Percentiles rank a stretch among this genome's conserved stretches.
These are phyloP conservation scores for Rana temporaria DNA, from an alignment of 2,113 vertebrate species.

Conservation along the genomic window DNA sequence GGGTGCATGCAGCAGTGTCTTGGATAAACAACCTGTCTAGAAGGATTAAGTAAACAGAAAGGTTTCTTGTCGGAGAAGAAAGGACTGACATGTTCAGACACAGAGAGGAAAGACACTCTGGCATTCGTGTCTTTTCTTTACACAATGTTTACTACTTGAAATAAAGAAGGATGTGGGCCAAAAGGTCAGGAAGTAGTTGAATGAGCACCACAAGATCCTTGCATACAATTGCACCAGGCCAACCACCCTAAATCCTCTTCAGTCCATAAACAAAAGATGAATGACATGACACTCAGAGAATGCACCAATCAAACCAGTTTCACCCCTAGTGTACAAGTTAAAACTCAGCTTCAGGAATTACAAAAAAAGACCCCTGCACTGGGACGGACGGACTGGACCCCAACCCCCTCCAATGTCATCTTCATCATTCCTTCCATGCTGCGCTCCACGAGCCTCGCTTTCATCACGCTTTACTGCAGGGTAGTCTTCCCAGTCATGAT, in stretches of 20 bases:
- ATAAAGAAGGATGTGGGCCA: not conserved
- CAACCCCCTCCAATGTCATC: too few species aligned
- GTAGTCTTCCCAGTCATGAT: too few species aligned
- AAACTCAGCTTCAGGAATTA: too few species aligned
- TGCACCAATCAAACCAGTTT: not conserved
- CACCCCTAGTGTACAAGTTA: not conserved
- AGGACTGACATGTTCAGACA: conserved; percentile 28
- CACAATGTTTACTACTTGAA: conserved; percentile 23
- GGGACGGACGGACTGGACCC: too few species aligned
- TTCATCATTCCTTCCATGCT: too few species aligned
- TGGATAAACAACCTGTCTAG: conserved; percentile 25
- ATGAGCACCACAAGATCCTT: not conserved
- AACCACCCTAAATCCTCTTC: not conserved
- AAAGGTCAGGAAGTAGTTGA: conserved; percentile 41
- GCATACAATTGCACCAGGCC: not conserved
- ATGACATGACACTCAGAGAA: not conserved
- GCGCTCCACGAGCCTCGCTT: too few species aligned
- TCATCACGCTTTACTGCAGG: too few species aligned
- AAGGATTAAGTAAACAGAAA: conserved; percentile 31
- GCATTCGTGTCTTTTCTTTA: not conserved
- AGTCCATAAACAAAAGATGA: not conserved
- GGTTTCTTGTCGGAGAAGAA: conserved; percentile 19
- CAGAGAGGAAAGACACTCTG: not conserved
- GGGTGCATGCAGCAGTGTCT: not conserved
- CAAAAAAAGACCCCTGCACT: too few species aligned